Evolutionary conservation across 2,113 vertebrate genomes (phyloP), one percentile per base, ranked within the genome.

Genomic region (Macquaria australasica): DNA sequence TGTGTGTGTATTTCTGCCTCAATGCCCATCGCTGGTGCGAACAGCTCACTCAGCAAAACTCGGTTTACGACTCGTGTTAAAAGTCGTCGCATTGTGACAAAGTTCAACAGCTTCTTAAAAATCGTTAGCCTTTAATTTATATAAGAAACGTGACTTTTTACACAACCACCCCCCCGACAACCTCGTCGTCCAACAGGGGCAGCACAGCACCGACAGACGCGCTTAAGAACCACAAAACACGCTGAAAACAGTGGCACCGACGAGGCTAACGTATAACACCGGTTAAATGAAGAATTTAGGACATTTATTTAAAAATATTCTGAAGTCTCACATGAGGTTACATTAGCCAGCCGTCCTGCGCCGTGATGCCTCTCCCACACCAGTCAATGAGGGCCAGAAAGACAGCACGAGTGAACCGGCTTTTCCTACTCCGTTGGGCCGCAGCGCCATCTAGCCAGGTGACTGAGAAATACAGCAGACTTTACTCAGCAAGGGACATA

Each of bases 11-110:
- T 41, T 51, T 77, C 77, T 8, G 86, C 86, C 11, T 93, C 90
- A 0, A 55, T 6, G 20, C 77, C 63, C 92, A 91, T 93, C 64
- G 45, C 77, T 1, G 73, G 78, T 2, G 84, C 37, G 0, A 89
- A 79, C 11, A 16, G 23, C n/a, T 43, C 66, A 8, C 79, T 76
- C 25, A 94, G 50, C 90, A 94, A 16, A 31, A 90, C 82, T 62
- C 91, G 41, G 45, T 79, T 88, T 0, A 95, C 0, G 8, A 94
- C 8, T 70, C 84, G 76, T 3, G 75, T 90, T 23, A 95, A 81
- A 84, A 93, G 77, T 80, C 88, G 45, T 8, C 88, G 72, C 93
- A 96, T 93, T 5, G 59, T 86, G 51, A 62, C 31, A 69, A 92
- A 81, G 60, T 70, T 86, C 34, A 82, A 2, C 31, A 92, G 23